phyloP scores from a whole-genome alignment of 2,797 vertebrate genomes.

The Anomalospiza imberbis region DNA sequence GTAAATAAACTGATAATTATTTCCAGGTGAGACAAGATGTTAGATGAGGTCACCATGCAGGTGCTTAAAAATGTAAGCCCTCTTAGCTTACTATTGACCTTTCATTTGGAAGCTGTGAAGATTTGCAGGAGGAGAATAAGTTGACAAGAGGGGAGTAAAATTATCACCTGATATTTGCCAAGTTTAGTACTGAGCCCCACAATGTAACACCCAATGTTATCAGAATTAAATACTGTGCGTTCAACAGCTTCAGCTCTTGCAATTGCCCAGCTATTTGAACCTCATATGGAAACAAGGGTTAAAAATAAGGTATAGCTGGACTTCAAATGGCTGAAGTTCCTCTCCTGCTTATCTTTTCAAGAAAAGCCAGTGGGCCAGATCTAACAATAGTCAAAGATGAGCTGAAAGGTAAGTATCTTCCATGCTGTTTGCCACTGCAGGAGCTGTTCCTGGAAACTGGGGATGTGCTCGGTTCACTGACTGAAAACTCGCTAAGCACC shows the following conservation, averaged over 20 bases:
- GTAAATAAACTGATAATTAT: conserved; percentile 84
- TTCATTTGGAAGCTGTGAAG: conserved; percentile 70
- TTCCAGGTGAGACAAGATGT: conserved; percentile 74
- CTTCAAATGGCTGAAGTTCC: not conserved
- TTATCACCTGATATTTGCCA: conserved; percentile 77
- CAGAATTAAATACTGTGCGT: conserved; percentile 39
- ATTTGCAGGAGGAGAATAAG: conserved; percentile 63
- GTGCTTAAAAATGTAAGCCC: conserved; percentile 70
- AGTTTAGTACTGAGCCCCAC: conserved; percentile 65
- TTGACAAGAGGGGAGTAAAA: conserved; percentile 63
- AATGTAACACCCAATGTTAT: conserved; percentile 24
- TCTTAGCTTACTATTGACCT: conserved; percentile 76
- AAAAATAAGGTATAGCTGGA: not conserved
- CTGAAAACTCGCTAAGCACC: conserved; percentile 8
- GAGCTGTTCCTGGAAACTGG: conserved; percentile 7
- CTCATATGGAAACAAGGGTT: not conserved
- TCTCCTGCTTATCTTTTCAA: conserved; percentile 24
- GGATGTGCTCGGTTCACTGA: not conserved
- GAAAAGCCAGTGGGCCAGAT: not conserved
- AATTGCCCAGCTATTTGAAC: not conserved
- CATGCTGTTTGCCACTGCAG: not conserved
- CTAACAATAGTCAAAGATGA: not conserved
- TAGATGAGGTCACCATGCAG: conserved; percentile 71
- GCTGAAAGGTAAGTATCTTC: conserved; percentile 5
- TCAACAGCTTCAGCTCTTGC: conserved; percentile 46